Percentiles rank a stretch among this genome's conserved stretches.
Conservation (phyloP, 2,797 vertebrate species). For the Sphaeramia orbicularis region DNA sequence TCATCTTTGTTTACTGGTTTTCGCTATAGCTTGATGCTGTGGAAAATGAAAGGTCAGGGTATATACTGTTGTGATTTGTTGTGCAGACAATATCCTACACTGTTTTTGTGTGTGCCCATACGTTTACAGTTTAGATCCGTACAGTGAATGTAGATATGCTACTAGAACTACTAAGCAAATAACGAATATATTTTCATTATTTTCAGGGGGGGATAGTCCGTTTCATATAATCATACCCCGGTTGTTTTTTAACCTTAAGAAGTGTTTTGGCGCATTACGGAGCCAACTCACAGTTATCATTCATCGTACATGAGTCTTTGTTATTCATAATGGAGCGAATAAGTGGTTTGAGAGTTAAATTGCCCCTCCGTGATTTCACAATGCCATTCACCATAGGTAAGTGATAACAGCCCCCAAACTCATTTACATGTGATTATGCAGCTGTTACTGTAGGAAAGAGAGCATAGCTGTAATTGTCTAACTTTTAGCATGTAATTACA, state of each 20-base stretch:
- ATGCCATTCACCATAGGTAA: conserved; percentile 79
- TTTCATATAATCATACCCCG: conserved; percentile 33
- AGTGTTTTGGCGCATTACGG: conserved; percentile 54
- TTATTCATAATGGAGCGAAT: conserved; percentile 69
- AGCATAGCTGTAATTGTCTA: conserved; percentile 76
- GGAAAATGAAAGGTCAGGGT: too few species aligned
- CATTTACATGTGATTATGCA: conserved; percentile 85
- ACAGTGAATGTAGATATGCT: background rate
- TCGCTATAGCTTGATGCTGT: too few species aligned
- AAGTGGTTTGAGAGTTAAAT: conserved; percentile 75
- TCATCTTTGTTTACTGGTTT: too few species aligned
- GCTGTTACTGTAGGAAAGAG: conserved; percentile 76
- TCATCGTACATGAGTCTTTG: conserved; percentile 49
- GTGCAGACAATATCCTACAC: too few species aligned
- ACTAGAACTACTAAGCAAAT: conserved; percentile 18
- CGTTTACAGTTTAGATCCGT: too few species aligned
- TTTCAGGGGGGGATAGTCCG: conserved; percentile 30
- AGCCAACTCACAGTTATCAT: conserved; percentile 48
- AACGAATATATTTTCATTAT: conserved; percentile 33
- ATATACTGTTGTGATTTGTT: too few species aligned
- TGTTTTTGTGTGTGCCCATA: too few species aligned
- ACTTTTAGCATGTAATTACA: conserved; percentile 84
- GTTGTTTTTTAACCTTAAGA: conserved; percentile 50
- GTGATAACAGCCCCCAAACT: conserved; percentile 72
- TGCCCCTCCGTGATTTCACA: conserved; percentile 68